Evolutionary conservation across 2,113 vertebrate genomes (phyloP).

Genomic region (Columba livia): DNA sequence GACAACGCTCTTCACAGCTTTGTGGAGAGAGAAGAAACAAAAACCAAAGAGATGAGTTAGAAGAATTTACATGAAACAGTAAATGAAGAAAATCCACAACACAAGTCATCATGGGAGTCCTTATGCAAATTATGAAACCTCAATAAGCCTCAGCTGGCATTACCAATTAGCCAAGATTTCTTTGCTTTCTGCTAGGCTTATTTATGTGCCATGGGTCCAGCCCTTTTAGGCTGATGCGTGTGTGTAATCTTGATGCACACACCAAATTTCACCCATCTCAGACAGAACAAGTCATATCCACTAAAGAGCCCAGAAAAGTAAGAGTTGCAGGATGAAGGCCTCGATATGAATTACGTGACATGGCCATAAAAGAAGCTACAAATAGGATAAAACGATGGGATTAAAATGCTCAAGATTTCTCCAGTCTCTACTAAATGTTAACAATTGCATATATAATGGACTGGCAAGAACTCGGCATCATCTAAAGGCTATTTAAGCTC

Average conservation of each 20-base stretch:
- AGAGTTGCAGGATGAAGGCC: not conserved
- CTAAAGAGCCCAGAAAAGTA: not conserved
- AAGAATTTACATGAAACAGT: not conserved
- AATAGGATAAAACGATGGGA: not conserved
- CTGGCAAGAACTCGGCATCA: not conserved
- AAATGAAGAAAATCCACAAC: not conserved
- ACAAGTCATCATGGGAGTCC: not conserved
- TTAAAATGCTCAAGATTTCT: not conserved
- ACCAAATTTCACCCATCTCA: not conserved
- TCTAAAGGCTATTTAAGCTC: slow-evolving; percentile 4
- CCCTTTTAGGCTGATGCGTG: not conserved
- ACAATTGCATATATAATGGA: not conserved
- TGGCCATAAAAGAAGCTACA: not conserved
- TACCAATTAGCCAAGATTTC: not conserved
- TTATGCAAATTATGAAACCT: not conserved
- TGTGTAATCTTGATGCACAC: not conserved
- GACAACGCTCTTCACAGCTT: slow-evolving; percentile 94
- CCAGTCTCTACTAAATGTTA: not conserved
- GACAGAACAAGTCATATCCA: not conserved
- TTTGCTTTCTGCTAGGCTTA: not conserved
- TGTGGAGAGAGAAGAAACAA: not conserved
- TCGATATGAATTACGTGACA: not conserved
- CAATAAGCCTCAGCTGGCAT: not conserved
- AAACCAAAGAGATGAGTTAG: not conserved
- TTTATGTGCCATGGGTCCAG: not conserved